phyloP scores from a whole-genome alignment of 2,113 vertebrate species.

The Tylochromis polylepis region DNA sequence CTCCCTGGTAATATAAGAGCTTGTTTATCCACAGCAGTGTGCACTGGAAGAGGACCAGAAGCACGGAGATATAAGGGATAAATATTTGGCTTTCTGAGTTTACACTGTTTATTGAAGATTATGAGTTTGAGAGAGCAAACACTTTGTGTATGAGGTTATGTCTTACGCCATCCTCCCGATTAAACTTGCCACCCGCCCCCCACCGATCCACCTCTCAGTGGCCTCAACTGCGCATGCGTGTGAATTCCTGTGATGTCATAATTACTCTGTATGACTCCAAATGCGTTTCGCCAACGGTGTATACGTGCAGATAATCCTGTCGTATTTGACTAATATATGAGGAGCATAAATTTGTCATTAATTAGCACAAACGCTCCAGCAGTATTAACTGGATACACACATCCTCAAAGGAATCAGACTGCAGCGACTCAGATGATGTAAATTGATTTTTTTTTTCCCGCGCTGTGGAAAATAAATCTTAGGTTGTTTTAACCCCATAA shows the following conservation, averaged over 20 bases:
- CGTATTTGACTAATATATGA: constrained; percentile 16
- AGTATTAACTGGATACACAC: constrained; percentile 5
- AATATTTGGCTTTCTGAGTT: constrained; percentile 58
- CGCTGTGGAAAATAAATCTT: constrained; percentile 3
- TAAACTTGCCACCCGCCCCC: neutral
- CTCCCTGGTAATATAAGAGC: neutral
- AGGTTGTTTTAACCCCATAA: neutral
- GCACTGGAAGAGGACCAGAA: neutral
- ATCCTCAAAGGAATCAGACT: constrained; percentile 5
- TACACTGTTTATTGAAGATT: constrained; percentile 54
- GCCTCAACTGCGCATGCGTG: neutral
- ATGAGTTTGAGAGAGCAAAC: constrained; percentile 31
- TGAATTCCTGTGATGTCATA: neutral
- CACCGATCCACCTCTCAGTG: neutral
- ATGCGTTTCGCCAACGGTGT: neutral
- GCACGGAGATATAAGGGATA: neutral
- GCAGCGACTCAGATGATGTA: neutral
- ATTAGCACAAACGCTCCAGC: constrained; percentile 8
- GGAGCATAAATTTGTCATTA: constrained; percentile 17
- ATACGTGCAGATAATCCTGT: neutral
- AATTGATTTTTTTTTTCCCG: neutral
- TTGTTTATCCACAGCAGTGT: neutral
- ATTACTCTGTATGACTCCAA: neutral
- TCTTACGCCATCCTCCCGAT: neutral
- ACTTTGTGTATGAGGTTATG: neutral